phyloP scores from a whole-genome alignment of 2,888 invertebrate genomes.

The Cheilosia urbana region DNA sequence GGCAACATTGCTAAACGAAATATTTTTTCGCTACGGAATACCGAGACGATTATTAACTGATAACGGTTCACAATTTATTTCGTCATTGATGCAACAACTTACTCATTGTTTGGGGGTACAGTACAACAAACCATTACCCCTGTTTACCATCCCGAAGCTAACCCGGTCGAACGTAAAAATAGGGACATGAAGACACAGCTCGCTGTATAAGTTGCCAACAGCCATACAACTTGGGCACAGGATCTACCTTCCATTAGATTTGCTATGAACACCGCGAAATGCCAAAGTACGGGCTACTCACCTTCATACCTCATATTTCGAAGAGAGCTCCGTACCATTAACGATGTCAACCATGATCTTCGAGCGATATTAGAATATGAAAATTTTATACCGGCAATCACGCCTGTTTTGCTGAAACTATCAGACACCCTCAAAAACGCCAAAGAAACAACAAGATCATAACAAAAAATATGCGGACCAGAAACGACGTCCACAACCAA shows the following conservation, averaged over 20 bases:
- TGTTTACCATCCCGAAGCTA: background rate
- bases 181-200: background rate
- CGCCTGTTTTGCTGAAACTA: no score
- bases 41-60: background rate
- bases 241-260: background rate
- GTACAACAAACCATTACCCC: no score
- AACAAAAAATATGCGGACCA: no score
- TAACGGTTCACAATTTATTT: background rate
- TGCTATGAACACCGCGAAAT: background rate
- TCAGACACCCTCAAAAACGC: no score
- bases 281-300: background rate
- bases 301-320: background rate
- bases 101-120: no score
- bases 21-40: background rate
- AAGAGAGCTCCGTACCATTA: background rate
- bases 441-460: no score
- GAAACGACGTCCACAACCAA: no score
- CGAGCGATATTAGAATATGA: no score
- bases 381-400: no score
- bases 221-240: background rate
- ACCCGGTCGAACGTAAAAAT: background rate
- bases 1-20: background rate
- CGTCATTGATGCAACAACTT: background rate
- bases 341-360: background rate
- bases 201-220: background rate